Base-by-base conservation (phyloP, 92 coral and sea anemone genomes). In the Epizoanthus illoricatus region DNA sequence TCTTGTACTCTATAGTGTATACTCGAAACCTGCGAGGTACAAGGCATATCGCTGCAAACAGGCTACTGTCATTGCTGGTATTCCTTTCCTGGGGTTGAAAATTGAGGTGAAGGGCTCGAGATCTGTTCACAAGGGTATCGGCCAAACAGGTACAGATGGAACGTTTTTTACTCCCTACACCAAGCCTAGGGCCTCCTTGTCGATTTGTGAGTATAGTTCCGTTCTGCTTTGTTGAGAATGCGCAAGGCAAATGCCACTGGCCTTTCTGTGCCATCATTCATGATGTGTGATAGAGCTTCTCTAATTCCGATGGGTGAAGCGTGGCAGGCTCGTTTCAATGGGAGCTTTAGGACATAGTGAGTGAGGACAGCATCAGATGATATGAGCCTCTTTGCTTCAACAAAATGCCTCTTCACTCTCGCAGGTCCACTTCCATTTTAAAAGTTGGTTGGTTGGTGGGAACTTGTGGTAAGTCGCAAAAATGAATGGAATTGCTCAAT, bases 31-130 rank as follows among this genome's bases (percentile, higher is more conserved):
- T 16, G 88, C 76, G 18, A 85, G 65, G 76, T 79, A 85, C 36
- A 69, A 59, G 24, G 84, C 62, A 55, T 52, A 78, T 18, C 69
- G 78, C 52, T 85, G 88, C 54, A 85, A 58, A 36, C 73, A 23
- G n/a, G 89, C 81, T 58, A 84, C 89, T n/a, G 81, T 89, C 89
- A 89, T 86, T 19, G 89, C 85, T 10, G 89, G 87, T 33, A 89
- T 84, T 58, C 89, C 85, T 79, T 86, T 89, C 36, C 76, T 56
- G 56, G 92, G 87, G 71, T 86, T 84, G 84, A 89, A 86, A 18
- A 86, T 86, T 58, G 83, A 78, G 71, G 83, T 78, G 39, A 78
- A 54, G 21, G 83, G 83, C 41, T 78, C 41, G 24, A 56, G 83
- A 33, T 78, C 83, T 11, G 83, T 78, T 54, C 56, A 13, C 11